Base-by-base conservation (phyloP, 64 coral and sea anemone genomes). In the Cladopsammia gracilis region DNA sequence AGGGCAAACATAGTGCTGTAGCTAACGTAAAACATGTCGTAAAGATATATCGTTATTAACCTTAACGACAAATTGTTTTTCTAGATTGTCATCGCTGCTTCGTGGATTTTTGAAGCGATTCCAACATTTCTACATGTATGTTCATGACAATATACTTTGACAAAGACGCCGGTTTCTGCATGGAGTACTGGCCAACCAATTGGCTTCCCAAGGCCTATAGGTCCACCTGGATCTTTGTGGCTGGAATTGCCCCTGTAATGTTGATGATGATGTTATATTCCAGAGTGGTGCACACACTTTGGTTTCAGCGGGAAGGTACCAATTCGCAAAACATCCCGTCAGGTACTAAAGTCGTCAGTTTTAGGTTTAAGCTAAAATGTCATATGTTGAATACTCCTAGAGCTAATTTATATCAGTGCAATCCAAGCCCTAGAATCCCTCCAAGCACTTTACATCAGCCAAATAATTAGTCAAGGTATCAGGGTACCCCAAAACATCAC, bases 151-250 rank as follows among this genome's bases (percentile, higher is more conserved):
- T 71, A 20, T 86, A 53, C n/a, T 86, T 26, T 42, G 83, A 86
- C 25, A 71, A 86, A 86, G 25, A 69, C 9, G 13, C 7, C n/a
- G 48, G 71, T 19, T 86, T 86, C 66, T 86, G 83, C 48, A 71
- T 70, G 47, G 83, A 86, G 53, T 6, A 70, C 83, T 86, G 83
- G 83, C 83, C 83, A 1, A 52, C 52, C 18, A 6, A 86, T 0
- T 86, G 64, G 83, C 64, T 86, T 22, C 64, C 83, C 19, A 86
- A 86, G 62, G 83, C 83, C 13, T 71, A 71, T 24, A 86, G 83
- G 48, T 50, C 66, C 20, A 57, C 51, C 13, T 86, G 83, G 64
- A 71, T 86, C 48, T 51, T 86, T 19, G 1, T 49, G 11, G 45
- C 48, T 71, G 64, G 83, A 7, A 3, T 70, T 48, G 34, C 71